A percentile compares a stretch with the other conserved stretches of the same genome.
Evolutionary conservation across 2,113 vertebrate genomes (phyloP).

Genomic region (Oenanthe melanoleuca): DNA sequence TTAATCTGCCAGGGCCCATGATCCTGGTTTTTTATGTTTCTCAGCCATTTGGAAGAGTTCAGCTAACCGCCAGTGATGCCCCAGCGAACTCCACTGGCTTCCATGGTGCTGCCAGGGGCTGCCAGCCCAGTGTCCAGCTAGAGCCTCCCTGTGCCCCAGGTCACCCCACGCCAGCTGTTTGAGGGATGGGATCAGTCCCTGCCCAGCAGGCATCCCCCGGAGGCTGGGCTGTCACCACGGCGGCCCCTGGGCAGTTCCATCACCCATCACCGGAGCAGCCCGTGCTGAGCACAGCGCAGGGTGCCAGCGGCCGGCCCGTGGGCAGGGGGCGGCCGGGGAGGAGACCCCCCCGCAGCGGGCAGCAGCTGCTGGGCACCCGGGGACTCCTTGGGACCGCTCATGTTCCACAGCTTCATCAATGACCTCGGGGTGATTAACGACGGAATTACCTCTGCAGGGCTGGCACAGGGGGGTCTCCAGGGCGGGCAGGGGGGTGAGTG

Average conservation of each 20-base stretch:
- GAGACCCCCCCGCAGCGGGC: background rate
- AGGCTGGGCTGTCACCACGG: too few relatives aligned
- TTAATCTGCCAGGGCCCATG: background rate
- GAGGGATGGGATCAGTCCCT: background rate
- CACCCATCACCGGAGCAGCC: background rate
- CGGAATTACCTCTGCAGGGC: background rate
- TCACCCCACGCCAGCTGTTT: background rate
- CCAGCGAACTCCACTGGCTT: background rate
- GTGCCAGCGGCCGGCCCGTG: rapidly evolving
- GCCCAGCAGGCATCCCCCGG: background rate
- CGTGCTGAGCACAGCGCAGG: rapidly evolving
- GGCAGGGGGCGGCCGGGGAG: background rate
- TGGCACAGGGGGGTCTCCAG: background rate
- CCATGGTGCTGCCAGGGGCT: background rate
- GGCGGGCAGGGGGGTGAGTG: too few relatives aligned
- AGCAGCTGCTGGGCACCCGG: rapidly evolving
- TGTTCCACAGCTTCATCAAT: background rate
- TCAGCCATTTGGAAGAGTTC: background rate
- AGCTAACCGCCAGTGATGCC: background rate
- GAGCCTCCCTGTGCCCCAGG: background rate
- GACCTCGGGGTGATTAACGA: background rate
- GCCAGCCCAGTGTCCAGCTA: background rate
- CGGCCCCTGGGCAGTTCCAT: too few relatives aligned
- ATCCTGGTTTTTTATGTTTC: background rate
- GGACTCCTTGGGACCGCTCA: background rate